Percentiles rank a stretch among this genome's conserved stretches.
phyloP scores from a whole-genome alignment of 2,113 vertebrate genomes.

The Austrofundulus limnaeus region DNA sequence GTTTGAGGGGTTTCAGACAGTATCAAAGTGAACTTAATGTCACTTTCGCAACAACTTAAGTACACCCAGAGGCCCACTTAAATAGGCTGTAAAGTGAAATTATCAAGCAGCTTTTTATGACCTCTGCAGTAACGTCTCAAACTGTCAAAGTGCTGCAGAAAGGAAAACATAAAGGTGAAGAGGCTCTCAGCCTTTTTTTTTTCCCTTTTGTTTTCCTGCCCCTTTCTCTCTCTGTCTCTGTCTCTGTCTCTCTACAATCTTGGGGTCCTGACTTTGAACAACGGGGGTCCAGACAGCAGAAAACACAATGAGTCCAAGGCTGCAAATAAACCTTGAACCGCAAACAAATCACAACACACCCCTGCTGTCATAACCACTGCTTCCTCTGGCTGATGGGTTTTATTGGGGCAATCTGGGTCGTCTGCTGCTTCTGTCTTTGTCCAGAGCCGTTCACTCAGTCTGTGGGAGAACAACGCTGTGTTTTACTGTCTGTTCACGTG shows the following conservation, averaged over 20 bases:
- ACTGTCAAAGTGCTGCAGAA: background rate
- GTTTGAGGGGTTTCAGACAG: background rate
- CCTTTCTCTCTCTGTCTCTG: constrained; percentile 3
- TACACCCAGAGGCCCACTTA: constrained; percentile 10
- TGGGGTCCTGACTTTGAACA: constrained; percentile 57
- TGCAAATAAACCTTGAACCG: constrained; percentile 76
- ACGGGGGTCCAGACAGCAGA: constrained; percentile 50
- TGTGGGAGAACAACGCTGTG: constrained; percentile 22
- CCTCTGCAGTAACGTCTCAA: background rate
- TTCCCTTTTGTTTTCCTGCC: too few relatives aligned
- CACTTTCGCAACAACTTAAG: constrained; percentile 7
- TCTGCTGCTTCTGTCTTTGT: constrained; percentile 53
- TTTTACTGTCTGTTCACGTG: constrained; percentile 21
- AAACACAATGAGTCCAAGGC: constrained; percentile 72
- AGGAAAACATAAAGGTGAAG: background rate
- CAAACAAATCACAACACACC: constrained; percentile 39
- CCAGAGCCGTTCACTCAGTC: constrained; percentile 16
- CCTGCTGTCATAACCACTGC: constrained; percentile 37
- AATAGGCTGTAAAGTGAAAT: constrained; percentile 13
- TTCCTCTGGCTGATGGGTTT: constrained; percentile 57
- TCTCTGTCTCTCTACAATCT: background rate
- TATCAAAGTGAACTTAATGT: constrained; percentile 12
- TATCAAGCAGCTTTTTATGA: background rate
- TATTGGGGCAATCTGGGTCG: constrained; percentile 71
- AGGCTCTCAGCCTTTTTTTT: background rate